Evolutionary conservation across 2,797 vertebrate species (phyloP).

Genomic region (Sciurus vulgaris): DNA sequence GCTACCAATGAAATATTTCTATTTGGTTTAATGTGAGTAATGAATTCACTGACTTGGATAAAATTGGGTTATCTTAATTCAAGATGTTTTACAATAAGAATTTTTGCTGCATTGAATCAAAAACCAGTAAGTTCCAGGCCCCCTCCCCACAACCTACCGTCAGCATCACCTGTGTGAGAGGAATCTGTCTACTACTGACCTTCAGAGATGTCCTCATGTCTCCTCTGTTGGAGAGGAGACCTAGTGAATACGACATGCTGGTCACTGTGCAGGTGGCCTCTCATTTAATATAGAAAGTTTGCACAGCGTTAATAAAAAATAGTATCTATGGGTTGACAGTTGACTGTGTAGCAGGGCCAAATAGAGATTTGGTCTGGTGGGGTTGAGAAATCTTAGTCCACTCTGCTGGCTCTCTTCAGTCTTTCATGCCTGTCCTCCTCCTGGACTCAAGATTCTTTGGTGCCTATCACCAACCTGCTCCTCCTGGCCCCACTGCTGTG

Average conservation of each 20-base stretch:
- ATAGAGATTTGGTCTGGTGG: not conserved
- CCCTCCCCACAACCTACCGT: not conserved
- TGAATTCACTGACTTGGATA: not conserved
- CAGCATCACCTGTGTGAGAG: not conserved
- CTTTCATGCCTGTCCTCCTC: not conserved
- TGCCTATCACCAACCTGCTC: too few species aligned
- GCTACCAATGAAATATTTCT: not conserved
- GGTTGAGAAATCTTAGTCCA: not conserved
- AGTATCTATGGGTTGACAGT: not conserved
- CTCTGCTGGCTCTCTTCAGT: not conserved
- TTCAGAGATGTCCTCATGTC: not conserved
- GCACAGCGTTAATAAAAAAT: not conserved
- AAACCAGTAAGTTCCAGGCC: not conserved
- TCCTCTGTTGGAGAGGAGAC: not conserved
- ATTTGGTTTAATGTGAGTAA: not conserved
- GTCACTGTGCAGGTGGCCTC: not conserved
- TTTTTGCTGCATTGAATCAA: not conserved
- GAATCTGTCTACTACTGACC: not conserved
- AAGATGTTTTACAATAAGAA: not conserved
- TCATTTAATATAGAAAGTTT: not conserved
- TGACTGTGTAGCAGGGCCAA: not conserved
- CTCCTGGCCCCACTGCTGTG: accelerated
- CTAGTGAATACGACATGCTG: too few species aligned
- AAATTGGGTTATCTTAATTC: not conserved
- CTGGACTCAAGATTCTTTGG: not conserved